Percentiles rank a stretch among this genome's conserved stretches.
phyloP scores from a whole-genome alignment of 2,888 invertebrate genomes.

The Spodoptera picta region DNA sequence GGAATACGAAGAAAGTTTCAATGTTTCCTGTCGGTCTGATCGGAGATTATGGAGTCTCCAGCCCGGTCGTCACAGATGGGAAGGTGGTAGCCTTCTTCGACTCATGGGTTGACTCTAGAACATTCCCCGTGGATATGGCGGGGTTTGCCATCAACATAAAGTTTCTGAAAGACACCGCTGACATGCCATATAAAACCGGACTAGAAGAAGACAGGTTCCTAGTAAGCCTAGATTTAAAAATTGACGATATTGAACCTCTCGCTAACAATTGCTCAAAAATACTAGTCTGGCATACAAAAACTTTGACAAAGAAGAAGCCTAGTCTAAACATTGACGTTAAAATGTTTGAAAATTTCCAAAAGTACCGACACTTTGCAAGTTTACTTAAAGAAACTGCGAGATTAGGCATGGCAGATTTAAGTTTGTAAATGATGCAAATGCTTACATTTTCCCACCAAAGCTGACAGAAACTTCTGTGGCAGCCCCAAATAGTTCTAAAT shows the following conservation, averaged over 20 bases:
- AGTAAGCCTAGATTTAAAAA: slow-evolving; percentile 89
- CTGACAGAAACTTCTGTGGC: slow-evolving; percentile 51
- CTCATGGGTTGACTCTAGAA: slow-evolving; percentile 91
- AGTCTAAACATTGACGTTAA: slow-evolving; percentile 74
- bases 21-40: slow-evolving; percentile 96
- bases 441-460: slow-evolving; percentile 77
- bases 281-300: slow-evolving; percentile 92
- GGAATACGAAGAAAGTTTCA: slow-evolving; percentile 91
- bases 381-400: slow-evolving; percentile 77
- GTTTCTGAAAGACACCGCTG: slow-evolving; percentile 89
- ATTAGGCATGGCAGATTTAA: slow-evolving; percentile 78
- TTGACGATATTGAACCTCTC: slow-evolving; percentile 93
- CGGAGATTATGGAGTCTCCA: slow-evolving; percentile 91
- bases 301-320: slow-evolving; percentile 82
- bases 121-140: slow-evolving; percentile 94
- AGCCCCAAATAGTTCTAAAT: neutral
- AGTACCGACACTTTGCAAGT: slow-evolving; percentile 72
- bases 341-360: slow-evolving; percentile 61
- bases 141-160: slow-evolving; percentile 93
- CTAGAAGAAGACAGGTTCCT: slow-evolving; percentile 94
- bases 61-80: slow-evolving; percentile 90
- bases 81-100: slow-evolving; percentile 92
- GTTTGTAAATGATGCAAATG: slow-evolving; percentile 69
- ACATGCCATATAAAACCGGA: slow-evolving; percentile 92
- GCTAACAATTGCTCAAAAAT: slow-evolving; percentile 93